phyloP scores from a whole-genome alignment of 2,113 vertebrate genomes.

The Dinomys branickii region DNA sequence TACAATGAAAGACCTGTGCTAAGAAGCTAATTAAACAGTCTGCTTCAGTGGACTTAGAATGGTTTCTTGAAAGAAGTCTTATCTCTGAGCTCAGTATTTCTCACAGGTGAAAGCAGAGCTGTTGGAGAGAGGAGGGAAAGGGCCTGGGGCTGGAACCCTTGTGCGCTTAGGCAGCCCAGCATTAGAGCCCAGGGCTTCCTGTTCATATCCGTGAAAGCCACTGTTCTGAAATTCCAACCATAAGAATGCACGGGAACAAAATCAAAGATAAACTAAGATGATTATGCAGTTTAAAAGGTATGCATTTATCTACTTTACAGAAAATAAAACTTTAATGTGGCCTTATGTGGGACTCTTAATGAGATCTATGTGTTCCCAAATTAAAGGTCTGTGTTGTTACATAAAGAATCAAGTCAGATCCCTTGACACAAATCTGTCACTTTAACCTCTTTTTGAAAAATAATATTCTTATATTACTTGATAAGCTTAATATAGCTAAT shows the following conservation, averaged over 20 bases:
- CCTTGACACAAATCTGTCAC: background rate
- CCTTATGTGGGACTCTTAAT: background rate
- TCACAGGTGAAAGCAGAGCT: background rate
- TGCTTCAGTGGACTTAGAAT: background rate
- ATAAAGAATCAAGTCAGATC: background rate
- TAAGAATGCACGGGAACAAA: background rate
- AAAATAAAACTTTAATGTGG: background rate
- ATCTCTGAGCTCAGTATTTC: background rate
- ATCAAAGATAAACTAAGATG: background rate
- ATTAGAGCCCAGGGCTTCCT: background rate
- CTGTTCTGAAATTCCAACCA: background rate
- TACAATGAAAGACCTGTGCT: background rate
- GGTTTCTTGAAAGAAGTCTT: background rate
- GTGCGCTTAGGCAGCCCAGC: background rate
- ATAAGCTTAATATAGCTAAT: conserved; percentile 44
- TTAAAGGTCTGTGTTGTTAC: background rate
- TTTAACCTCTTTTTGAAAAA: conserved; percentile 60
- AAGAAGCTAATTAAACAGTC: background rate
- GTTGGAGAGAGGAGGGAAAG: background rate
- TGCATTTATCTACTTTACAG: background rate
- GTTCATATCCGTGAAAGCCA: background rate
- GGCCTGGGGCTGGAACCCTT: background rate
- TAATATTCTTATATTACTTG: background rate
- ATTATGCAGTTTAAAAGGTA: background rate
- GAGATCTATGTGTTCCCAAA: background rate